Base-by-base conservation (phyloP, 1,140 invertebrate species). In the Diachasmimorpha longicaudata region DNA sequence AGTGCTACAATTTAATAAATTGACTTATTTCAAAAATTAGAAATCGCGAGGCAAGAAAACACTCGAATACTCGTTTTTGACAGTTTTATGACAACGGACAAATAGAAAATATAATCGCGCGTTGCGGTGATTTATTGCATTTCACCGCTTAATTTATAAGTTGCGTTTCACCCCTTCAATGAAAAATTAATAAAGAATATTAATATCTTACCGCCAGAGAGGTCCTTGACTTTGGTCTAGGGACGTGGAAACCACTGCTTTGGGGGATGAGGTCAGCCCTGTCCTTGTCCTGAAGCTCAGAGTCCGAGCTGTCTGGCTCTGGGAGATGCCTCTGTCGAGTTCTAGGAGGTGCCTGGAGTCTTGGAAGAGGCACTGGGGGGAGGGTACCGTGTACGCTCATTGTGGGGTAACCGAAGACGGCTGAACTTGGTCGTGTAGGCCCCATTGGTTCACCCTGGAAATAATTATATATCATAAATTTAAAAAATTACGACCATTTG, bases 351-450 rank as follows among this genome's bases (percentile, higher is more conserved):
- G 85, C 84, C 77, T 90, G 87, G 0, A 93, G 84, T 69, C 93
- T 82, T 42, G 94, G 94, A 79, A 95, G 81, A 21, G 94, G 94
- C 31, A 95, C 92, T 2, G 94, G 94, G 0, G 93, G 93, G 44
- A 92, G 81, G 16, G 91, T 92, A 70, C 92, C 91, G 73, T 92
- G 91, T 66, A 92, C 84, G 25, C 88, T 92, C 77, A 91, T 84
- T 1, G 91, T 93, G 11, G 93, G 93, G 84, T 95, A 95, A 0
- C 93, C 93, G 83, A 95, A 95, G 90, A 95, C 92, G 0, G 94
- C 94, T 9, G 94, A 95, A n/a, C 94, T 94, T 0, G 94, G 94
- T n/a, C 94, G 86, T 0, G 94, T 95, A 9, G 92, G 86, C 4
- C 88, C 92, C 87, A 93, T 91, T 70, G 94, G 91, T 85, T 94